A percentile compares a stretch with the other conserved stretches of the same genome.
phyloP scores from a whole-genome alignment of 2,888 invertebrate species.

The Notocelia uddmanniana region DNA sequence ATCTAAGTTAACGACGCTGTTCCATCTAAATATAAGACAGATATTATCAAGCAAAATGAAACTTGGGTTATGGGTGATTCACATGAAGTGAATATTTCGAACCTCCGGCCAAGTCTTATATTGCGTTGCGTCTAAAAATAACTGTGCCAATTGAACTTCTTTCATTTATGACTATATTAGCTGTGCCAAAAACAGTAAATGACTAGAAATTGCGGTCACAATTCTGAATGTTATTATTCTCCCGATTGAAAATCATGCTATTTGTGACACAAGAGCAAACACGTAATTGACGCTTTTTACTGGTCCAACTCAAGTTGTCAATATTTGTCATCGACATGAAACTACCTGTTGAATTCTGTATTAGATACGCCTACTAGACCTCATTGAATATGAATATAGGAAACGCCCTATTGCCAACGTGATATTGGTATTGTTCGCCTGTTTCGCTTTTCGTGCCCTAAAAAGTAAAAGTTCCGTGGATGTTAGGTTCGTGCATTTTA shows the following conservation, averaged over 20 bases:
- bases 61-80: slow-evolving; percentile 32
- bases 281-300: slow-evolving; percentile 38
- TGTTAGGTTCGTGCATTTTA: background rate
- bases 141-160: background rate
- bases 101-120: slow-evolving; percentile 29
- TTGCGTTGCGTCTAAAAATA: slow-evolving; percentile 33
- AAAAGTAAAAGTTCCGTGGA: slow-evolving; percentile 30
- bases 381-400: slow-evolving; percentile 59
- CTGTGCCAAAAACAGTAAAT: slow-evolving; percentile 21
- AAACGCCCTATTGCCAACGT: slow-evolving; percentile 56
- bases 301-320: slow-evolving; percentile 42
- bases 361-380: slow-evolving; percentile 59
- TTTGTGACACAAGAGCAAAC: slow-evolving; percentile 28
- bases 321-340: slow-evolving; percentile 45
- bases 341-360: slow-evolving; percentile 59
- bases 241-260: slow-evolving; percentile 14
- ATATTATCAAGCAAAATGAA: slow-evolving; percentile 32
- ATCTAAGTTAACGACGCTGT: slow-evolving; percentile 26
- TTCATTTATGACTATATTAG: slow-evolving; percentile 1
- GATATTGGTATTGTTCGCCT: slow-evolving; percentile 49
- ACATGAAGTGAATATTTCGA: slow-evolving; percentile 26
- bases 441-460: slow-evolving; percentile 41
- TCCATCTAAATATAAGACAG: slow-evolving; percentile 30
- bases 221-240: background rate
- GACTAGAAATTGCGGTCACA: background rate